phyloP scores from a whole-genome alignment of 2,888 invertebrate species.

The Melanostoma scalare region DNA sequence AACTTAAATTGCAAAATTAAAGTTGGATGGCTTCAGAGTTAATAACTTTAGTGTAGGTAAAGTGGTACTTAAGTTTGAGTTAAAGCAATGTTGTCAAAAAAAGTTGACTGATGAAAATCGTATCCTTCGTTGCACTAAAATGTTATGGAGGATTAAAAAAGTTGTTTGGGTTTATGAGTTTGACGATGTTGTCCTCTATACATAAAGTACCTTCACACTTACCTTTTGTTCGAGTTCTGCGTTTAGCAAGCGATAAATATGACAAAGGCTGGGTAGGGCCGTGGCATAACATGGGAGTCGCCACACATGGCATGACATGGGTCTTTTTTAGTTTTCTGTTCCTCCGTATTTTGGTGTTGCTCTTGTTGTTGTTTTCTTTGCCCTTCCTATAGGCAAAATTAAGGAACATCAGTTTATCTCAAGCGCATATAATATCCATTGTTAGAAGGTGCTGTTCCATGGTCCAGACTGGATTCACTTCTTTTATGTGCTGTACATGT shows the following conservation, averaged over 20 bases:
- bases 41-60: constrained; percentile 29
- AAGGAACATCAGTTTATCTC: constrained; percentile 25
- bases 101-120: not conserved
- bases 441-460: constrained; percentile 43
- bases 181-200: not conserved
- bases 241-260: constrained; percentile 63
- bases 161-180: no score
- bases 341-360: not conserved
- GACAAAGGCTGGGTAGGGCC: not conserved
- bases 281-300: constrained; percentile 12
- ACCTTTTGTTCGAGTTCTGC: constrained; percentile 38
- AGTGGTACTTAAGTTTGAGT: not conserved
- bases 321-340: constrained; percentile 19
- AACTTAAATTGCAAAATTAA: constrained; percentile 67
- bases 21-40: constrained; percentile 50
- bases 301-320: constrained; percentile 57
- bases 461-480: not conserved
- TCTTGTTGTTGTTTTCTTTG: no score
- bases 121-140: constrained; percentile 8
- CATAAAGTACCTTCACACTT: constrained; percentile 9
- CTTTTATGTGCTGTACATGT: not conserved
- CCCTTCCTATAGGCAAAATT: constrained; percentile 3
- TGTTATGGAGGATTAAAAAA: not conserved
- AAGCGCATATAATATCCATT: constrained; percentile 38
- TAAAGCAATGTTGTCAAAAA: not conserved